A percentile compares a stretch with the other conserved stretches of the same genome.
These are phyloP conservation scores for Melipona bicolor DNA, from an alignment of 2,888 invertebrate species.

Conservation along the genomic window DNA sequence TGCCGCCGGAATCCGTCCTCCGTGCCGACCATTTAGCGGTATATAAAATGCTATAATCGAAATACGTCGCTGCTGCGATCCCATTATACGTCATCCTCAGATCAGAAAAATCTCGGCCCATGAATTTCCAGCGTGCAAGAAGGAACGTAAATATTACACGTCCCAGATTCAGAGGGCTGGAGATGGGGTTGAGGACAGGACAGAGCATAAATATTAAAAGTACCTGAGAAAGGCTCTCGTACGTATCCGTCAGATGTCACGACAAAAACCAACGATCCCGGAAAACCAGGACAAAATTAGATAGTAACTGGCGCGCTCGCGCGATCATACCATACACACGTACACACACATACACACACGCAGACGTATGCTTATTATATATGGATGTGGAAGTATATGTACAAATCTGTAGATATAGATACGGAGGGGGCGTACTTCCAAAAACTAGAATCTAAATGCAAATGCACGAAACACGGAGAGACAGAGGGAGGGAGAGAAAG, in stretches of 20 bases:
- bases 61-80: conserved; percentile 39
- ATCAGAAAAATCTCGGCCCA: conserved; percentile 58
- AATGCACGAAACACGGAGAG: conserved; percentile 57
- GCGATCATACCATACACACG: too few species aligned
- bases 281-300: conserved; percentile 64
- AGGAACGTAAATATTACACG: conserved; percentile 57
- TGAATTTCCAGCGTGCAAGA: conserved; percentile 46
- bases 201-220: conserved; percentile 67
- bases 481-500: neutral
- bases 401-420: conserved; percentile 1
- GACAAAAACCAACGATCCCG: conserved; percentile 47
- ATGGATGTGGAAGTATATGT: neutral
- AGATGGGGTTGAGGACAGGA: neutral
- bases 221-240: conserved; percentile 62
- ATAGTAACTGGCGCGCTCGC: conserved; percentile 32
- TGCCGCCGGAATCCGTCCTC: too few species aligned
- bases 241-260: conserved; percentile 61
- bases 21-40: conserved; percentile 11
- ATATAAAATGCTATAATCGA: conserved; percentile 57
- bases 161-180: conserved; percentile 25
- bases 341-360: neutral
- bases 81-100: conserved; percentile 39
- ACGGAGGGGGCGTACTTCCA: conserved; percentile 17
- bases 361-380: neutral
- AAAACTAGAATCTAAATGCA: conserved; percentile 71